Percentiles rank a stretch among this genome's conserved stretches.
Evolutionary conservation across 1,140 invertebrate species (phyloP).

Genomic region (Myzus persicae): DNA sequence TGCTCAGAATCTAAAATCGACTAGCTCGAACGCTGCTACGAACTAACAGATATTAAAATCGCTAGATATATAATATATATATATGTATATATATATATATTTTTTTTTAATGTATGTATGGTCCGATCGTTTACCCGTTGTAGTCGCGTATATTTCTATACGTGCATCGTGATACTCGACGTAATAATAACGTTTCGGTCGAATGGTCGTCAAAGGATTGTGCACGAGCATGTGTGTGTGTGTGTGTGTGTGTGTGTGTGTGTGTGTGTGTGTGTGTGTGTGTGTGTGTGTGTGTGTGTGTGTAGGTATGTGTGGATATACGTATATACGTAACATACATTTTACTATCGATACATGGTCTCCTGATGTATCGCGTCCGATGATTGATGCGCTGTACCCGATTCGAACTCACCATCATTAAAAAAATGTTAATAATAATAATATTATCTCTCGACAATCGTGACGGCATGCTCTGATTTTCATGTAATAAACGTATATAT

Average conservation of each 20-base stretch:
- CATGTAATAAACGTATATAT: background rate
- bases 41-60: background rate
- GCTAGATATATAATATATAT: background rate
- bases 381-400: background rate
- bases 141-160: background rate
- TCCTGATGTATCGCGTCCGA: background rate
- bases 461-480: background rate
- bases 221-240: background rate
- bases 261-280: background rate
- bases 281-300: background rate
- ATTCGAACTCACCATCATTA: background rate
- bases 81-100: no score
- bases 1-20: no score
- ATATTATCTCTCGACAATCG: background rate
- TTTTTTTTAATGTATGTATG: background rate
- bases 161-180: background rate
- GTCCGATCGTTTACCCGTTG: background rate
- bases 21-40: no score
- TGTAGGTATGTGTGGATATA: background rate
- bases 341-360: background rate
- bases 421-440: slow-evolving; percentile 31
- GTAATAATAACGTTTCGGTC: background rate
- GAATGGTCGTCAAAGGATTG: background rate
- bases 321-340: background rate
- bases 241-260: background rate